Evolutionary conservation across 2,888 invertebrate species (phyloP).

Genomic region (Sminthurinus aureus): DNA sequence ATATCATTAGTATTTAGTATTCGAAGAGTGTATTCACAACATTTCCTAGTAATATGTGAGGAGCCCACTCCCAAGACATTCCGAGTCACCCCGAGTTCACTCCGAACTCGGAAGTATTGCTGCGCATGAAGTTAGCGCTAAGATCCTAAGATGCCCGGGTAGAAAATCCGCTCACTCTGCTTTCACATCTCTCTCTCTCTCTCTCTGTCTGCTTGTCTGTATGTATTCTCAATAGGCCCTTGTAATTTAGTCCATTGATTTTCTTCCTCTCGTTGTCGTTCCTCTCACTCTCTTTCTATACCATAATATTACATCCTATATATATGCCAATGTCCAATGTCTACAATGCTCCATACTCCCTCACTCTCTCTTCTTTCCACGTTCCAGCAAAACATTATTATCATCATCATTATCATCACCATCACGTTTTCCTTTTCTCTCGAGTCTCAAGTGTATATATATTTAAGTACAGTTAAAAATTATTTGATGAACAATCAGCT

Average conservation of each 20-base stretch:
- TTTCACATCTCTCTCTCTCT: neutral
- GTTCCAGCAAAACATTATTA: too few relatives aligned
- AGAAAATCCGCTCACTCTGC: neutral
- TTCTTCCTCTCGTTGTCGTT: neutral
- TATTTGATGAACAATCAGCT: too few relatives aligned
- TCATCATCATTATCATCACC: too few relatives aligned
- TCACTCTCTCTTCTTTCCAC: too few relatives aligned
- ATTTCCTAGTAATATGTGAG: neutral
- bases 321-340: too few relatives aligned
- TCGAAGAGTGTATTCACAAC: neutral
- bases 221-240: neutral
- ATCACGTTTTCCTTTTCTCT: too few relatives aligned
- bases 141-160: slow-evolving; percentile 13
- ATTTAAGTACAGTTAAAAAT: too few relatives aligned
- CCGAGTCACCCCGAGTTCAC: too few relatives aligned
- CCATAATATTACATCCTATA: too few relatives aligned
- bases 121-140: slow-evolving; percentile 43
- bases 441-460: too few relatives aligned
- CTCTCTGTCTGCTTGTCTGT: neutral
- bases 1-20: too few relatives aligned
- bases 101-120: neutral
- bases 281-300: neutral
- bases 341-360: too few relatives aligned
- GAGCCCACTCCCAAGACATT: slow-evolving; percentile 31
- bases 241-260: neutral